phyloP scores from a whole-genome alignment of 2,888 invertebrate genomes.

The Tromatobia lineatoria region DNA sequence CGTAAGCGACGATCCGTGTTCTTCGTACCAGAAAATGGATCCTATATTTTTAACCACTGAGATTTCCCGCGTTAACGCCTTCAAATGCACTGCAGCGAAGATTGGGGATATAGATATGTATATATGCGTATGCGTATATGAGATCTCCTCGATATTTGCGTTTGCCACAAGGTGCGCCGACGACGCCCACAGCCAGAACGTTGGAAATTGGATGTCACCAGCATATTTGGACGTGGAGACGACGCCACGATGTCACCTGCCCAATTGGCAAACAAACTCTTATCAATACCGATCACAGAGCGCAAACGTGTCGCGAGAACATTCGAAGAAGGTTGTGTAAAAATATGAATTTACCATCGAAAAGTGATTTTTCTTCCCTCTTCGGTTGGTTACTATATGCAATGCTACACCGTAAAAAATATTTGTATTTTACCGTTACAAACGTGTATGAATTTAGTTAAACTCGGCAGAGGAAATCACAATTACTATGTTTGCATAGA shows the following conservation, averaged over 20 bases:
- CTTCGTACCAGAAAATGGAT: constrained; percentile 28
- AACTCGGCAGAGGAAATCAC: too few relatives aligned
- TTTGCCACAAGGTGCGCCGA: constrained; percentile 80
- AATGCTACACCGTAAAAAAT: too few relatives aligned
- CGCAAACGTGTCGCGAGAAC: not conserved
- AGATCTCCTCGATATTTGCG: constrained; percentile 75
- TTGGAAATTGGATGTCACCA: constrained; percentile 49
- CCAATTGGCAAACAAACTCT: constrained; percentile 55
- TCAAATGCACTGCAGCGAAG: not conserved
- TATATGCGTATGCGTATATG: constrained; percentile 16
- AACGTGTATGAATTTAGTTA: too few relatives aligned
- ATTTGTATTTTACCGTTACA: too few relatives aligned
- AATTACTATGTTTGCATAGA: too few relatives aligned
- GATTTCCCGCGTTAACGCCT: constrained; percentile 28
- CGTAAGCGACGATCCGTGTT: not conserved
- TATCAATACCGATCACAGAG: constrained; percentile 29
- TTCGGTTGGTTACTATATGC: not conserved
- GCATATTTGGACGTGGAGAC: constrained; percentile 17
- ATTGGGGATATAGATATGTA: not conserved
- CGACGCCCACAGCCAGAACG: constrained; percentile 68
- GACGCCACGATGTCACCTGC: constrained; percentile 60
- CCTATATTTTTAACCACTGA: constrained; percentile 25
- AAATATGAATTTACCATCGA: constrained; percentile 17
- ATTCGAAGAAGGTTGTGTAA: constrained; percentile 13
- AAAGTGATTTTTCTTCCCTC: not conserved